Percentiles rank a stretch among this genome's conserved stretches.
Evolutionary conservation across 2,113 vertebrate genomes (phyloP).

Genomic region (Vicugna pacos): DNA sequence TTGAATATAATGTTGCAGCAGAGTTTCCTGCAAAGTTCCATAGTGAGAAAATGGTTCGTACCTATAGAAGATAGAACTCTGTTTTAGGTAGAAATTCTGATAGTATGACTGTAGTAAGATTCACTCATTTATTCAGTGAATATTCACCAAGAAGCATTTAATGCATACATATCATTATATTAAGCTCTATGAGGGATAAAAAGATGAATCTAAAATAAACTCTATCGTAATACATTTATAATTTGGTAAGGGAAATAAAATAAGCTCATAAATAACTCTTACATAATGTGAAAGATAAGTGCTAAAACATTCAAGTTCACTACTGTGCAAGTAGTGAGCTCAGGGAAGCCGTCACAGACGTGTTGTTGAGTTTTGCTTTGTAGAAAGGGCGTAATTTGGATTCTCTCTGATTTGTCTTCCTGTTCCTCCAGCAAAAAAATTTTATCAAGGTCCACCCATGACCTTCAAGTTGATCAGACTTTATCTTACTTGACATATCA

Average conservation of each 20-base stretch:
- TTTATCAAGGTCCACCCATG: background rate
- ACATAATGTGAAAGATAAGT: background rate
- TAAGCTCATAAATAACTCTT: background rate
- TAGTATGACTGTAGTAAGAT: background rate
- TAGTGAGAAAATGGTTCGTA: background rate
- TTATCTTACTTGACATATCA: background rate
- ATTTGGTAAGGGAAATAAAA: background rate
- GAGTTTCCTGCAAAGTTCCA: background rate
- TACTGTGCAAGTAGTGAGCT: background rate
- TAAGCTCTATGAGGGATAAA: background rate
- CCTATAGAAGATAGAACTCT: background rate
- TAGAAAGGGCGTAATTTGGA: background rate
- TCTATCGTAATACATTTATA: background rate
- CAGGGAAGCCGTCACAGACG: background rate
- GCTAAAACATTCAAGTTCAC: conserved; percentile 26
- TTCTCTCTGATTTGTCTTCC: background rate
- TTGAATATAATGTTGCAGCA: background rate
- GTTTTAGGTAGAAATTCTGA: conserved; percentile 25
- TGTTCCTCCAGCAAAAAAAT: background rate
- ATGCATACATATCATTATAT: no score
- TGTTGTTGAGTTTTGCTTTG: background rate
- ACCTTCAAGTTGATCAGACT: background rate
- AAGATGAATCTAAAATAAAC: background rate
- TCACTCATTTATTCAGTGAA: background rate
- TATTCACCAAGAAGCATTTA: background rate